phyloP scores from a whole-genome alignment of 2,888 invertebrate species.

The Chaetogeoica ovagalla region DNA sequence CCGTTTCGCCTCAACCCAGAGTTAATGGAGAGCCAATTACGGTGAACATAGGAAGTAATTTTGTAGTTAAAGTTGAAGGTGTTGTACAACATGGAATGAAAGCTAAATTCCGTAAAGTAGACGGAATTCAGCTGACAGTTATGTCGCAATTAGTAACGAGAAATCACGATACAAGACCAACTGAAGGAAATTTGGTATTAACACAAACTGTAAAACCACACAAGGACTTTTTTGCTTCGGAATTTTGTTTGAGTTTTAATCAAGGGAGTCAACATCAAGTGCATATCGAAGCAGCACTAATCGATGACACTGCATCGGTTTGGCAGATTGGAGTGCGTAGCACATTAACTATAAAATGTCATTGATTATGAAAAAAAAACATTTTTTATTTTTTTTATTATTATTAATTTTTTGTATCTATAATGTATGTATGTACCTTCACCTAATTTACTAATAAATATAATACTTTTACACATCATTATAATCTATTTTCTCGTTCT shows the following conservation, averaged over 20 bases:
- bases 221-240: slow-evolving; percentile 91
- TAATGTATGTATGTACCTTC: neutral
- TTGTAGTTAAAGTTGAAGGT: slow-evolving; percentile 92
- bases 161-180: slow-evolving; percentile 32
- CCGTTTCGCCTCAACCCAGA: slow-evolving; percentile 79
- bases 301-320: slow-evolving; percentile 79
- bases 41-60: slow-evolving; percentile 79
- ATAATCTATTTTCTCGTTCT: slow-evolving; percentile 66
- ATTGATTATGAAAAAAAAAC: slow-evolving; percentile 62
- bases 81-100: slow-evolving; percentile 76
- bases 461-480: slow-evolving; percentile 26
- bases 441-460: slow-evolving; percentile 10
- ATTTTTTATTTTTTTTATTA: neutral
- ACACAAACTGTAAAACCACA: slow-evolving; percentile 86
- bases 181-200: slow-evolving; percentile 59
- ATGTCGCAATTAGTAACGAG: slow-evolving; percentile 64
- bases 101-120: slow-evolving; percentile 72
- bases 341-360: slow-evolving; percentile 74
- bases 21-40: slow-evolving; percentile 80
- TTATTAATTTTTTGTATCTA: neutral
- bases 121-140: slow-evolving; percentile 72
- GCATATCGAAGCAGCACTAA: slow-evolving; percentile 80
- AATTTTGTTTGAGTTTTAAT: slow-evolving; percentile 78
- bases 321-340: slow-evolving; percentile 91
- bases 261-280: slow-evolving; percentile 72